Percentiles rank a stretch among this genome's conserved stretches.
These are phyloP conservation scores for Pristis pectinata DNA, from an alignment of 2,797 vertebrate species.

Conservation along the genomic window DNA sequence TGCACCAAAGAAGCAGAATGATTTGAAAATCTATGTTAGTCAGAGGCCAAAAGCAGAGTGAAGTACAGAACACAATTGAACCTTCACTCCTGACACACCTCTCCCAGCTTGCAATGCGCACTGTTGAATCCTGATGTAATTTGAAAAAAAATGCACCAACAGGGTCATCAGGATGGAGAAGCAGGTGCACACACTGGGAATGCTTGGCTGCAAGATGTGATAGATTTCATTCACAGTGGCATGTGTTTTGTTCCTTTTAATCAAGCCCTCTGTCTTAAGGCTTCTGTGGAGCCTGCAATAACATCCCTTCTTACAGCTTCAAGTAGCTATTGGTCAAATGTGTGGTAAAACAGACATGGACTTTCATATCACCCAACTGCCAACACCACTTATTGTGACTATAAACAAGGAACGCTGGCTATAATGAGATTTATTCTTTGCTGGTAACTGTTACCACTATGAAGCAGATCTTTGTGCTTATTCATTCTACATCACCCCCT, in stretches of 20 bases:
- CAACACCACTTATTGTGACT: slow-evolving; percentile 16
- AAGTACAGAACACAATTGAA: neutral
- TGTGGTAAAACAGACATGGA: slow-evolving; percentile 14
- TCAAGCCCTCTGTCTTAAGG: slow-evolving; percentile 15
- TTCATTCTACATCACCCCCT: no score
- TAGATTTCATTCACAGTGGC: slow-evolving; percentile 51
- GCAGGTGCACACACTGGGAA: slow-evolving; percentile 50
- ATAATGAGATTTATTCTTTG: slow-evolving; percentile 24
- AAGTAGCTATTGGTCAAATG: neutral
- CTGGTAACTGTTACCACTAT: neutral
- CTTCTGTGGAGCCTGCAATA: neutral
- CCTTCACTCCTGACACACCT: slow-evolving; percentile 46
- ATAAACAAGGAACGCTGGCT: slow-evolving; percentile 3
- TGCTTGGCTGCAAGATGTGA: slow-evolving; percentile 48
- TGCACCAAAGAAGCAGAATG: neutral
- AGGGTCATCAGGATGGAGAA: slow-evolving; percentile 51
- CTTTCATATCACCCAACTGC: slow-evolving; percentile 9
- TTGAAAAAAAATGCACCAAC: slow-evolving; percentile 57
- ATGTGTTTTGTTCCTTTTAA: slow-evolving; percentile 44
- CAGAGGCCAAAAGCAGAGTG: neutral
- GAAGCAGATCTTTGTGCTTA: neutral
- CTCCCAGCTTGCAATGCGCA: slow-evolving; percentile 50
- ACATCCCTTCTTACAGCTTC: neutral
- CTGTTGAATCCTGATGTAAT: slow-evolving; percentile 55
- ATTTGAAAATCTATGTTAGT: neutral